Percentiles rank a stretch among this genome's conserved stretches.
These are phyloP conservation scores for Ictalurus furcatus DNA, from an alignment of 2,113 vertebrate genomes.

Conservation along the genomic window DNA sequence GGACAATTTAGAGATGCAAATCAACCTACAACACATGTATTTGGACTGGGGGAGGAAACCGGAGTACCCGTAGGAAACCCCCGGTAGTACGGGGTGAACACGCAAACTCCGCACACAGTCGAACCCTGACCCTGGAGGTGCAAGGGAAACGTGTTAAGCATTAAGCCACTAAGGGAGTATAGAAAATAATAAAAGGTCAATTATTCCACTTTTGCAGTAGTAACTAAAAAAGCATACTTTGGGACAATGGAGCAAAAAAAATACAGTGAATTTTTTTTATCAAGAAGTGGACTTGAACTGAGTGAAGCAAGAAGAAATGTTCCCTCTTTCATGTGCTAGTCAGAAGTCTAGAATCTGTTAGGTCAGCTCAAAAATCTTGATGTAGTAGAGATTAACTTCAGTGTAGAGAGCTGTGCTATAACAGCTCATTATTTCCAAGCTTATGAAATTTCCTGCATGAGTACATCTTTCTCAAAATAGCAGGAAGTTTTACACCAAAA, in stretches of 20 bases:
- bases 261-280: neutral
- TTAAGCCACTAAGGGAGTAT: neutral
- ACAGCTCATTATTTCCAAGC: neutral
- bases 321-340: neutral
- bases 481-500: neutral
- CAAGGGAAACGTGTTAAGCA: too few species aligned
- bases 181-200: neutral
- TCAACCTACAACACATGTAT: too few species aligned
- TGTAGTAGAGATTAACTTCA: neutral
- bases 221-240: neutral
- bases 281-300: neutral
- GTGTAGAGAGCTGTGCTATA: neutral
- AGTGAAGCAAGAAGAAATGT: neutral
- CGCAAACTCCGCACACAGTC: too few species aligned
- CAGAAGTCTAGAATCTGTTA: neutral
- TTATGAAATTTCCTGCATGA: conserved; percentile 2
- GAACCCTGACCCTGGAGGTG: too few species aligned
- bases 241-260: neutral
- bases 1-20: too few species aligned
- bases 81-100: too few species aligned
- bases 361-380: neutral
- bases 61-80: too few species aligned
- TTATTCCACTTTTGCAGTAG: neutral
- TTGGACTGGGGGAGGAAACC: too few species aligned
- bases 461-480: neutral